phyloP scores from a whole-genome alignment of 2,888 invertebrate species.

The Ceratothoa steindachneri region DNA sequence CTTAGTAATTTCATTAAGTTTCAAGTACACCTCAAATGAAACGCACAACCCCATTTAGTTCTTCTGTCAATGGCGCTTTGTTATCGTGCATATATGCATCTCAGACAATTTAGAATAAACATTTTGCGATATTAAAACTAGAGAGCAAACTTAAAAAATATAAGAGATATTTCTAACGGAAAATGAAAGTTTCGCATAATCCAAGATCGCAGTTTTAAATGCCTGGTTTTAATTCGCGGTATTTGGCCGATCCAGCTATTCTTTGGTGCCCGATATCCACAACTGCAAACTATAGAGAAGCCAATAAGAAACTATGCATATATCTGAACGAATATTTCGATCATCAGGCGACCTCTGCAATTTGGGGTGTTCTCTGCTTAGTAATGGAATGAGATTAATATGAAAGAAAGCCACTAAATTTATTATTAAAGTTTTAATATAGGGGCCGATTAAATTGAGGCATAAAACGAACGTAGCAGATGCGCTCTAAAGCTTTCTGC shows the following conservation, averaged over 20 bases:
- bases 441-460: constrained; percentile 1
- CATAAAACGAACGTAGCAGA: constrained; percentile 3
- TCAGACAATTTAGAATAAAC: too few species aligned
- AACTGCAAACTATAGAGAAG: background rate
- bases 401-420: background rate
- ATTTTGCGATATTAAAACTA: too few species aligned
- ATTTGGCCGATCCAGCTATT: too few species aligned
- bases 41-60: background rate
- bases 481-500: constrained; percentile 3
- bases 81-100: too few species aligned
- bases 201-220: background rate
- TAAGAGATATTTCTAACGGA: too few species aligned
- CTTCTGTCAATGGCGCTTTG: too few species aligned
- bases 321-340: background rate
- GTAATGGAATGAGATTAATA: background rate
- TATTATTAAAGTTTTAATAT: constrained; percentile 10
- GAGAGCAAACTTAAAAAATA: too few species aligned
- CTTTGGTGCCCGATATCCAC: too few species aligned
- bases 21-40: background rate
- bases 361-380: background rate
- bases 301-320: background rate
- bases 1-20: constrained; percentile 13
- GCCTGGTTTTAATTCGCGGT: too few species aligned
- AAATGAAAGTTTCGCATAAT: too few species aligned
- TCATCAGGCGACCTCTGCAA: background rate